A percentile compares a stretch with the other conserved stretches of the same genome.
These are phyloP conservation scores for Hypercompe scribonia DNA, from an alignment of 2,888 invertebrate genomes.

Conservation along the genomic window DNA sequence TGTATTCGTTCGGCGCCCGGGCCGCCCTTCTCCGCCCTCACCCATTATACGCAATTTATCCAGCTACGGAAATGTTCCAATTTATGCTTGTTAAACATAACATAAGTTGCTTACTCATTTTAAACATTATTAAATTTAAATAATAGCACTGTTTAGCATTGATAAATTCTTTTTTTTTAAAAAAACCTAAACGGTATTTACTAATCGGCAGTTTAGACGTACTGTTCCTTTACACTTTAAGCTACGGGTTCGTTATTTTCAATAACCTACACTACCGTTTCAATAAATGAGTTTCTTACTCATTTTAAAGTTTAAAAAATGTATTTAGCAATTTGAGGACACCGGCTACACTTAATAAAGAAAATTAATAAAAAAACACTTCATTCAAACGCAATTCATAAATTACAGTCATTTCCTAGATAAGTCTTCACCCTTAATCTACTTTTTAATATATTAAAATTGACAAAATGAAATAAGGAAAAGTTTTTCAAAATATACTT, in stretches of 20 bases:
- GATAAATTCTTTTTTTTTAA: background rate
- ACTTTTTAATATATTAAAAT: too few species aligned
- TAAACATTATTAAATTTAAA: conserved; percentile 55
- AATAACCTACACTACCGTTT: too few species aligned
- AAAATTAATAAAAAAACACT: background rate
- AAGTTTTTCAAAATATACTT: background rate
- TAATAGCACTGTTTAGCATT: conserved; percentile 8
- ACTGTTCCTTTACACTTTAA: too few species aligned
- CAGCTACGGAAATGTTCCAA: conserved; percentile 74
- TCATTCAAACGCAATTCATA: background rate
- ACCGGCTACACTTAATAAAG: too few species aligned
- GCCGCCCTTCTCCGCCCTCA: conserved; percentile 71
- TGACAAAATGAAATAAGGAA: background rate
- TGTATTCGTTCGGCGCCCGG: conserved; percentile 35
- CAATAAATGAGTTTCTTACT: too few species aligned
- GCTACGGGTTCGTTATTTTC: too few species aligned
- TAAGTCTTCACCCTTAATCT: too few species aligned
- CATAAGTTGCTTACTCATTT: conserved; percentile 68
- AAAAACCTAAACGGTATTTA: background rate
- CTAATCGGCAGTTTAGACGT: background rate
- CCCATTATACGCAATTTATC: conserved; percentile 81
- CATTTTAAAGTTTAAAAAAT: too few species aligned
- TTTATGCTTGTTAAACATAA: conserved; percentile 76
- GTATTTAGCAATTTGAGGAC: background rate
- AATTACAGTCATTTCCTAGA: background rate